Percentiles rank a stretch among this genome's conserved stretches.
Evolutionary conservation across 2,888 invertebrate species (phyloP).

Genomic region (Anoplius nigerrimus): DNA sequence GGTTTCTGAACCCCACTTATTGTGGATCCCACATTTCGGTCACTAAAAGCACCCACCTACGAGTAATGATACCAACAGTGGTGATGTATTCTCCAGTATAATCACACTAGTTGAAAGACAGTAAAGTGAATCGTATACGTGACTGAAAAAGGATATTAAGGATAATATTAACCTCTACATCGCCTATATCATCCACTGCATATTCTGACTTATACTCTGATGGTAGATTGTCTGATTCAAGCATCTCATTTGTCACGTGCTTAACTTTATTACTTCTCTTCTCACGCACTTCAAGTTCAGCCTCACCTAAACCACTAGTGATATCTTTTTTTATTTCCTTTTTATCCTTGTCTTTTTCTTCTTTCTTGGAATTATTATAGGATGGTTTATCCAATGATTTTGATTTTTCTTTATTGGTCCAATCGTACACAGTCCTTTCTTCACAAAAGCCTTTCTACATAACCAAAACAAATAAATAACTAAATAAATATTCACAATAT

Average conservation of each 20-base stretch:
- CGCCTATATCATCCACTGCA: slow-evolving; percentile 75
- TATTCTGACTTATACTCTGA: slow-evolving; percentile 73
- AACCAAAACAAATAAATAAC: slow-evolving; percentile 7
- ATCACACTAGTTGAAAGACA: too few species aligned
- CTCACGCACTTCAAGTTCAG: slow-evolving; percentile 56
- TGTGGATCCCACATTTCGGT: slow-evolving; percentile 64
- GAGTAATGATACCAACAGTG: not conserved
- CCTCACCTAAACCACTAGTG: slow-evolving; percentile 41
- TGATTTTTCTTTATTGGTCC: slow-evolving; percentile 72
- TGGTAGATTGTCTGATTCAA: slow-evolving; percentile 70
- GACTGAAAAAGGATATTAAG: too few species aligned
- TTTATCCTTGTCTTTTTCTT: slow-evolving; percentile 70
- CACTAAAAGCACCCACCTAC: slow-evolving; percentile 63
- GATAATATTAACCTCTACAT: slow-evolving; percentile 70
- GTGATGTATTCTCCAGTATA: too few species aligned
- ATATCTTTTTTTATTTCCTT: slow-evolving; percentile 62
- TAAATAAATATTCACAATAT: not conserved
- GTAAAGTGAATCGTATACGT: too few species aligned
- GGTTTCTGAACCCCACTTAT: slow-evolving; percentile 64
- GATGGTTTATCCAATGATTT: slow-evolving; percentile 71
- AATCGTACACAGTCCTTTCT: slow-evolving; percentile 67
- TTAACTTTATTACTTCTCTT: slow-evolving; percentile 64
- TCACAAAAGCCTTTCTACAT: slow-evolving; percentile 68
- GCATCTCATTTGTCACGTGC: slow-evolving; percentile 72
- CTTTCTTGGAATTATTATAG: slow-evolving; percentile 62